These are phyloP conservation scores for Epinephelus malabaricus DNA, from an alignment of 2,797 vertebrate genomes.

Conservation along the genomic window DNA sequence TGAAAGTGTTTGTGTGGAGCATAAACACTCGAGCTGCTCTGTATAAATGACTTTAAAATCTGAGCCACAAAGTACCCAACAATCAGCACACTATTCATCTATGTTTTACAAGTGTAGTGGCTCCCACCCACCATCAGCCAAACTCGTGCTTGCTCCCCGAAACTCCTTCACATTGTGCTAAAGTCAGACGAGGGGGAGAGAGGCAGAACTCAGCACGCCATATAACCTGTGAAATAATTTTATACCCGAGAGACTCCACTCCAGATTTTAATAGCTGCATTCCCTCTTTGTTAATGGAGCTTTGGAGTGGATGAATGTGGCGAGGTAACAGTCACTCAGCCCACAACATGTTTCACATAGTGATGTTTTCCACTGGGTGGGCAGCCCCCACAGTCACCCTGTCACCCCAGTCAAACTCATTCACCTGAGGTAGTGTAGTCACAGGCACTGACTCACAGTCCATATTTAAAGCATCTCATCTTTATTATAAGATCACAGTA, in stretches of 20 bases:
- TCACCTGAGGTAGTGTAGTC: conserved; percentile 11
- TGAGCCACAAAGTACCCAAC: conserved; percentile 27
- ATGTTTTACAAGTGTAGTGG: conserved; percentile 22
- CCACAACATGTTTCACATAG: conserved; percentile 46
- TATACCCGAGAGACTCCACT: conserved; percentile 61
- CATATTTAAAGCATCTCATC: conserved; percentile 35
- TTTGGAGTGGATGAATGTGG: conserved; percentile 47
- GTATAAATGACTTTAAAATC: conserved; percentile 34
- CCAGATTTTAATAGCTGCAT: conserved; percentile 61
- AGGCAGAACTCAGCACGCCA: conserved; percentile 31
- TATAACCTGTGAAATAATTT: conserved; percentile 68
- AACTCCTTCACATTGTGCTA: conserved; percentile 43
- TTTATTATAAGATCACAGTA: background rate
- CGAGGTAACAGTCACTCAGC: conserved; percentile 48
- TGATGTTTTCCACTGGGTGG: conserved; percentile 43
- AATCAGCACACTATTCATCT: conserved; percentile 46
- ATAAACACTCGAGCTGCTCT: conserved; percentile 12
- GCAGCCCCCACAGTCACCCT: conserved; percentile 44
- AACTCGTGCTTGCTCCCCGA: conserved; percentile 28
- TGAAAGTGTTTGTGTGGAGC: conserved; percentile 5
- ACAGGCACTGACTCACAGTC: conserved; percentile 41
- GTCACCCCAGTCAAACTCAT: conserved; percentile 23
- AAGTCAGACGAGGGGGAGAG: conserved; percentile 48
- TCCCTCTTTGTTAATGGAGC: conserved; percentile 65
- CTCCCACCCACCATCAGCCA: conserved; percentile 44